These are phyloP conservation scores for Drosophila carrolli DNA, from an alignment of 1,140 invertebrate species.

Conservation along the genomic window DNA sequence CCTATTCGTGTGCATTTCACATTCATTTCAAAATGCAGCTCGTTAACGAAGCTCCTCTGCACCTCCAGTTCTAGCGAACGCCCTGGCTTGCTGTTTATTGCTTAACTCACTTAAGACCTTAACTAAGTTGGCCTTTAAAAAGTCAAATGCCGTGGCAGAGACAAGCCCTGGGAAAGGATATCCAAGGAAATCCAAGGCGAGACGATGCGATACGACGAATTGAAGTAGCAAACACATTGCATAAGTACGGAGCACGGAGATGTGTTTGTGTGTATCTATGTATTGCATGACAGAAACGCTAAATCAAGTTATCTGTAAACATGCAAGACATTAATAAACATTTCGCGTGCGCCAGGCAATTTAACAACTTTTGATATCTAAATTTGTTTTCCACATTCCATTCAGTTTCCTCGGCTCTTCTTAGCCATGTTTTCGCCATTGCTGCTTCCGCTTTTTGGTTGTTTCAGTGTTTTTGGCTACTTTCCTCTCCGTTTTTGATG, in stretches of 20 bases:
- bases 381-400: constrained; percentile 74
- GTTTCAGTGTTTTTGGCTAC: neutral
- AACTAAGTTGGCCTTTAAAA: constrained; percentile 73
- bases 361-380: constrained; percentile 84
- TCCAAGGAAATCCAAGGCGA: constrained; percentile 34
- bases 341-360: constrained; percentile 82
- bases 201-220: constrained; percentile 50
- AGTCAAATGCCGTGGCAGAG: constrained; percentile 60
- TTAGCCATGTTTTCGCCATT: constrained; percentile 52
- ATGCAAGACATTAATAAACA: constrained; percentile 83
- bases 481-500: constrained; percentile 1
- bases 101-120: constrained; percentile 56
- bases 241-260: constrained; percentile 2
- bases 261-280: constrained; percentile 42
- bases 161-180: constrained; percentile 22
- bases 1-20: constrained; percentile 76
- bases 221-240: constrained; percentile 62
- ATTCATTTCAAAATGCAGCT: constrained; percentile 76
- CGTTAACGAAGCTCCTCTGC: constrained; percentile 42
- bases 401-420: constrained; percentile 47
- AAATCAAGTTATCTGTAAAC: constrained; percentile 83
- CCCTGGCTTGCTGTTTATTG: constrained; percentile 32
- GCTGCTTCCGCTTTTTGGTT: constrained; percentile 24
- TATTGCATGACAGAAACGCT: constrained; percentile 81
- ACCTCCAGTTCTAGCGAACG: neutral